Conservation (phyloP, 2,888 invertebrate genomes). For the Sthenelais limicola region DNA sequence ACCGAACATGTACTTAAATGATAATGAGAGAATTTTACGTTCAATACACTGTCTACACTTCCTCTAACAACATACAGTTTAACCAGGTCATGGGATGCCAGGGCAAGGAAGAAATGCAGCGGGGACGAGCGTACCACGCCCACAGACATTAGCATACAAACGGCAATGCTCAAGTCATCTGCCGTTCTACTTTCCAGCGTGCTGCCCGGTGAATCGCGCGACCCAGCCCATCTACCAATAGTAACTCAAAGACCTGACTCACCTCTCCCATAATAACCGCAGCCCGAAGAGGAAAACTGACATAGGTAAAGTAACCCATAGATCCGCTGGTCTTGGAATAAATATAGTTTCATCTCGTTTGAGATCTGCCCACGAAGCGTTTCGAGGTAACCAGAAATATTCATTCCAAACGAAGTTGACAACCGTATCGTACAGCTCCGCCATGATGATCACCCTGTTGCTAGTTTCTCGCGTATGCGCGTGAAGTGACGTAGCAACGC, state of each 20-base stretch:
- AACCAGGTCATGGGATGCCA: no score
- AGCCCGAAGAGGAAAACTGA: slow-evolving; percentile 50
- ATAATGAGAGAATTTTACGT: no score
- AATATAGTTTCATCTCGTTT: slow-evolving; percentile 43
- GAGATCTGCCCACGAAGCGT: slow-evolving; percentile 50
- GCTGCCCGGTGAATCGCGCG: no score
- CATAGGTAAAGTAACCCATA: slow-evolving; percentile 50
- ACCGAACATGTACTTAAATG: no score
- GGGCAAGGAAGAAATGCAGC: no score
- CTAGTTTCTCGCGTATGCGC: background rate
- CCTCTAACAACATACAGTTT: no score
- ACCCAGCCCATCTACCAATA: no score
- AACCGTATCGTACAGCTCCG: slow-evolving; percentile 36
- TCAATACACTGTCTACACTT: no score
- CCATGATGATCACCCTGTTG: slow-evolving; percentile 22
- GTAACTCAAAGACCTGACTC: no score
- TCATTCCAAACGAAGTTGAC: slow-evolving; percentile 48
- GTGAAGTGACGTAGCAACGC: background rate
- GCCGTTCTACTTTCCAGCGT: no score
- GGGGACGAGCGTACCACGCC: slow-evolving; percentile 30
- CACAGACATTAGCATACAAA: no score
- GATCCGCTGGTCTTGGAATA: slow-evolving; percentile 48
- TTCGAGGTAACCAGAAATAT: slow-evolving; percentile 53
- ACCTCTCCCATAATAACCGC: slow-evolving; percentile 53
- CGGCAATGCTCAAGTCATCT: no score